Base-by-base conservation (phyloP, 2,113 vertebrate species). In the Macrotus californicus region DNA sequence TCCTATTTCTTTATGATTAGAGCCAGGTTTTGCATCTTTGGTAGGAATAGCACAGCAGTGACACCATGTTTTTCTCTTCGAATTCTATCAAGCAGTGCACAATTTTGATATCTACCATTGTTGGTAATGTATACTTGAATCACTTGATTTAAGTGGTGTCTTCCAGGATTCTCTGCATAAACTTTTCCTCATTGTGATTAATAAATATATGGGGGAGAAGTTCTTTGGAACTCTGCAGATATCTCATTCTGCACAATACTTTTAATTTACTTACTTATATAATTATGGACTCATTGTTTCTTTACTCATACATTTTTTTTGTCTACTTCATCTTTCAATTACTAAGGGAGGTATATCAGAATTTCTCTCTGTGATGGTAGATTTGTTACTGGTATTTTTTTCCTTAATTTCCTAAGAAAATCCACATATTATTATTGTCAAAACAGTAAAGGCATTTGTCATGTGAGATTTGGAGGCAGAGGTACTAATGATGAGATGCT, bases 131-230 rank as follows among this genome's bases (percentile, higher is more conserved):
- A 52, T 11, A 73, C 46, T 88, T 84, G 39, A 19, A 56, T 48
- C 21, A 67, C 26, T 84, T 73, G 29, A 67, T n/a, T 67, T 66
- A 52, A 67, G 67, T 81, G 43, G 24, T 94, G 39, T 77, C 70
- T 88, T 95, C 54, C 21, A 88, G 36, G 39, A 91, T 91, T 93
- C 64, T 79, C n/a, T 39, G 70, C 64, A 24, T 91, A 73, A 56
- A 87, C 18, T 91, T 89, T 79, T 70, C 66, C 41, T 76, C 41
- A 72, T 54, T 76, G 59, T 67, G 76, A 59, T 81, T 73, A 73
- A 43, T 77, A 77, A 54, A 7, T 80, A 73, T 79, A 92, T 66
- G 66, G 54, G 18, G n/a, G 67, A 92, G 79, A 89, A 75, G 26
- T 75, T 56, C 72, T 89, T 93, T 83, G 69, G 94, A 95, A 70